Base-by-base conservation (phyloP, 2,797 vertebrate genomes). In the Poeciliopsis paucimaculata region DNA sequence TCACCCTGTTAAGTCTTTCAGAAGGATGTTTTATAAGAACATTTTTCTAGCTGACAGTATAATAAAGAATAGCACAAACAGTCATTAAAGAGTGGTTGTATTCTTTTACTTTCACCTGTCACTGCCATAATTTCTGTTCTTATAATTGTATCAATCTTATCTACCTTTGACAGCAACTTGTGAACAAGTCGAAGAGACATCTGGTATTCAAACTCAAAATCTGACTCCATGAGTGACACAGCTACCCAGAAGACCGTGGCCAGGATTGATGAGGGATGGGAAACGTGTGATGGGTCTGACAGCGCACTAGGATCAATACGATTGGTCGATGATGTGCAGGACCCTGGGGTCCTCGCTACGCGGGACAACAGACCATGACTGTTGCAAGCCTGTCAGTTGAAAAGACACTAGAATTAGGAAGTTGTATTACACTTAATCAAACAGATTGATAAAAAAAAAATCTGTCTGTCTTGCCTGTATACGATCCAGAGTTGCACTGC, bases 191-290 rank as follows among this genome's bases (percentile, higher is more conserved):
- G 94, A 76, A 99, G 92, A 0, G 98, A 97, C 98, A 99, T 99
- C 72, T 99, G 95, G 85, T 99, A 99, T 85, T 99, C 98, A 91
- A 99, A 99, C 91, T 99, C 98, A 93, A 99, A 99, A 93, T 99
- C 98, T 0, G 98, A 99, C 92, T 99, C 98, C 98, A 99, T 99
- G 87, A 99, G 96, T 26, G 98, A 97, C 73, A 99, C 97, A 0
- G 98, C 97, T 81, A 99, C 98, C 98, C 98, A 99, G 91, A 99
- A 99, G 83, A 99, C 97, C 15, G 98, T 99, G 84, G 98, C 98
- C 90, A 99, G 91, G 20, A 99, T 96, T 53, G 97, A 97, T 51
- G 97, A 96, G 0, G 98, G 98, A 78, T 99, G 98, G 84, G 97
- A 99, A 81, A 98, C 96, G 45, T 99, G 97, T 28, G 96, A 97